Percentiles rank a stretch among this genome's conserved stretches.
phyloP scores from a whole-genome alignment of 2,888 invertebrate genomes.

The Eilema sororculum region DNA sequence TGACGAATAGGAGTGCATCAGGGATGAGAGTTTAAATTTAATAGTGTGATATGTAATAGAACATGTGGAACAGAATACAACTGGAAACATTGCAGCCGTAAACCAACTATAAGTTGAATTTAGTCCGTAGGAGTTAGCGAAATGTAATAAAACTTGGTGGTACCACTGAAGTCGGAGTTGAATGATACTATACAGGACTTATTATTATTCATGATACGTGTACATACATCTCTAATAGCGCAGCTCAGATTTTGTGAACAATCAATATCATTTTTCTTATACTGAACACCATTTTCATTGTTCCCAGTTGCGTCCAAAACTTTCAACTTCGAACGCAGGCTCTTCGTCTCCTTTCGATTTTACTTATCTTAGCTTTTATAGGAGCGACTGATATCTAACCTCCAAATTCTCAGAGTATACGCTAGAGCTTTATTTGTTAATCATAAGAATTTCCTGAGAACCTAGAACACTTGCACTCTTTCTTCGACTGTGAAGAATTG shows the following conservation, averaged over 20 bases:
- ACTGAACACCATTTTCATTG: too few species aligned
- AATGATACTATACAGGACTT: constrained; percentile 40
- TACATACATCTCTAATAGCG: too few species aligned
- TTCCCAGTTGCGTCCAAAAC: too few species aligned
- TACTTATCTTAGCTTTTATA: too few species aligned
- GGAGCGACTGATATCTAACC: too few species aligned
- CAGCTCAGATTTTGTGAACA: too few species aligned
- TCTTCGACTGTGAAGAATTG: not conserved
- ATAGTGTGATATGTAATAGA: constrained; percentile 46
- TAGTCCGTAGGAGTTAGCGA: constrained; percentile 53
- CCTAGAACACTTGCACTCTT: not conserved
- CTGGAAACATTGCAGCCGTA: constrained; percentile 40
- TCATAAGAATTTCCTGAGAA: not conserved
- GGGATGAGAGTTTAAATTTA: constrained; percentile 24
- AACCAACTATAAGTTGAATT: constrained; percentile 54
- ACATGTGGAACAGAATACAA: constrained; percentile 52
- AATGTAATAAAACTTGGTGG: constrained; percentile 69
- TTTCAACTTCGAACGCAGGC: too few species aligned
- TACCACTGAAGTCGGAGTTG: constrained; percentile 48
- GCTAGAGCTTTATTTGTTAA: too few species aligned
- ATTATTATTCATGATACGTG: too few species aligned
- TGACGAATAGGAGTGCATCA: not conserved
- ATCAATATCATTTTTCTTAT: too few species aligned
- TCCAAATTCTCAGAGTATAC: too few species aligned
- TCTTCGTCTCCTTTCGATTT: too few species aligned